phyloP scores from a whole-genome alignment of 92 coral and sea anemone genomes.

The Phenganax subtilis region DNA sequence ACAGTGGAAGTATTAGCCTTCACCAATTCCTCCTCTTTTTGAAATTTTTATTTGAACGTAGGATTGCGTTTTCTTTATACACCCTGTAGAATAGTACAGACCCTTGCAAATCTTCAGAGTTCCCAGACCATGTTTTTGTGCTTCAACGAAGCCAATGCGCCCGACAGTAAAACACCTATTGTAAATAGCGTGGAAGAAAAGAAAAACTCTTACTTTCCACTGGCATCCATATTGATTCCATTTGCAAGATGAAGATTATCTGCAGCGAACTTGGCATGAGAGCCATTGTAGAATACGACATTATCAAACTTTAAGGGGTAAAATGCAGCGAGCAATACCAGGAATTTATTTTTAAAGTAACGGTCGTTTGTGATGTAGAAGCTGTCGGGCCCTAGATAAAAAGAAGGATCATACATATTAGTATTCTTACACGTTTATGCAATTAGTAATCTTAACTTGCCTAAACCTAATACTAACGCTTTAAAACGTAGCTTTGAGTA shows the following conservation, averaged over 20 bases:
- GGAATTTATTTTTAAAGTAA: constrained; percentile 36
- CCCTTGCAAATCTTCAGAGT: too few species aligned
- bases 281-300: constrained; percentile 71
- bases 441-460: too few species aligned
- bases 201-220: constrained; percentile 54
- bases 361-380: constrained; percentile 88
- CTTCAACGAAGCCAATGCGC: not conserved
- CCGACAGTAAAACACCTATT: not conserved
- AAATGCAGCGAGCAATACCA: constrained; percentile 4
- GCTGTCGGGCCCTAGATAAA: constrained; percentile 65
- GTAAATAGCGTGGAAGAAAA: not conserved
- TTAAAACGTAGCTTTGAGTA: too few species aligned
- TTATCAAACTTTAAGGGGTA: constrained; percentile 36
- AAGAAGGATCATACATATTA: not conserved
- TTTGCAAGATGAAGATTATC: constrained; percentile 57
- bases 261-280: constrained; percentile 54
- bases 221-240: constrained; percentile 69
- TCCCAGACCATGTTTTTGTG: too few species aligned
- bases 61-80: too few species aligned
- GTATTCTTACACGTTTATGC: too few species aligned
- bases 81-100: too few species aligned
- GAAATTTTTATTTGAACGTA: too few species aligned
- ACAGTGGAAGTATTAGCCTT: too few species aligned
- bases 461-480: too few species aligned
- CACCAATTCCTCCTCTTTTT: too few species aligned